Evolutionary conservation across 2,797 vertebrate species (phyloP).

Genomic region (Apodemus agrarius): DNA sequence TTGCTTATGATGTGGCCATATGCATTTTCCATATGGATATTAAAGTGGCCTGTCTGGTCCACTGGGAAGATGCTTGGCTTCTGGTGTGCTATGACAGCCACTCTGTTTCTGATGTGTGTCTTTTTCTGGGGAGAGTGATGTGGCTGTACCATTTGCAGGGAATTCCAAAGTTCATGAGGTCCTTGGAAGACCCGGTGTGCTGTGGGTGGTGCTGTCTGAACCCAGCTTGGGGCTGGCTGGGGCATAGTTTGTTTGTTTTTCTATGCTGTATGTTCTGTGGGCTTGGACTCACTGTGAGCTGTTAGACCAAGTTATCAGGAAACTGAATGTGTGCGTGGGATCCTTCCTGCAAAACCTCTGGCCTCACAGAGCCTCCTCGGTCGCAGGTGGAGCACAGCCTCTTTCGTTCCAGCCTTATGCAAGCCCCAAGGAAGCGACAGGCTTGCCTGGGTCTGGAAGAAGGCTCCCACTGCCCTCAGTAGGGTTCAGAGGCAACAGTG

Average conservation of each 20-base stretch:
- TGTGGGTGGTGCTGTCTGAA: neutral
- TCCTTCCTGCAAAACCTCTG: neutral
- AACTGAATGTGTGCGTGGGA: neutral
- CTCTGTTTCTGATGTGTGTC: neutral
- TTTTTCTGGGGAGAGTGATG: neutral
- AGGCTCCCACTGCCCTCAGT: neutral
- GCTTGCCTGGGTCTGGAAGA: neutral
- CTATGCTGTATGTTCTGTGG: neutral
- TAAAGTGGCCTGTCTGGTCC: conserved; percentile 7
- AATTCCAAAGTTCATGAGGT: neutral
- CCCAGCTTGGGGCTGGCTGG: neutral
- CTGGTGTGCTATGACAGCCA: neutral
- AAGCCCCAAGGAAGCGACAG: neutral
- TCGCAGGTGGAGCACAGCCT: no score
- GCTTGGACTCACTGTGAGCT: neutral
- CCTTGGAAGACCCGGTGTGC: accelerated
- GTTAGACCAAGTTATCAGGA: neutral
- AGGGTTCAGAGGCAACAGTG: neutral
- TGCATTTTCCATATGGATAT: conserved; percentile 28
- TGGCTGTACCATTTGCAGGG: neutral
- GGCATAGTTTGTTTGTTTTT: accelerated
- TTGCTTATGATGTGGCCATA: neutral
- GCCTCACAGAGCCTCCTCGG: neutral
- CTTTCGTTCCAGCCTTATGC: accelerated
- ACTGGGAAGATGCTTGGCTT: conserved; percentile 2